Evolutionary conservation across 2,888 invertebrate genomes (phyloP).

Genomic region (Amphipoea lucens): DNA sequence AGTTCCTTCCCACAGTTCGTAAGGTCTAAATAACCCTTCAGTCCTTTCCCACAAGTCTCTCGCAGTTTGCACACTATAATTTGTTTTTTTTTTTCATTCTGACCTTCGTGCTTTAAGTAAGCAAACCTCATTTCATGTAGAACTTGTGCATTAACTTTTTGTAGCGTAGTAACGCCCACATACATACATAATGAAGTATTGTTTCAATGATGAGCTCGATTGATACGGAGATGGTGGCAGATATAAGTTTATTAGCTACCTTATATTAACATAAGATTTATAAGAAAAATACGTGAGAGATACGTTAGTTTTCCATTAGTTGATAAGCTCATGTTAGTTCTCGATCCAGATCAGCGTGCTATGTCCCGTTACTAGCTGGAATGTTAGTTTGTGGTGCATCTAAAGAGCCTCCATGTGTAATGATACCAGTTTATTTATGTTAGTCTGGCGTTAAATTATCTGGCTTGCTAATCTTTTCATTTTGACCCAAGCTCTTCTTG

Average conservation of each 20-base stretch:
- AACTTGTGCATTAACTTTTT: conserved; percentile 29
- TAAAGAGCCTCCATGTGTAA: neutral
- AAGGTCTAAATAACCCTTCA: neutral
- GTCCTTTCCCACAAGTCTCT: neutral
- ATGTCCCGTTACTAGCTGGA: conserved; percentile 9
- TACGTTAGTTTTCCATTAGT: conserved; percentile 6
- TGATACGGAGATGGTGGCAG: conserved; percentile 39
- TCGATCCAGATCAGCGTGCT: conserved; percentile 17
- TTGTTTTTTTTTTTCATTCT: neutral
- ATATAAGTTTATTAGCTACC: conserved; percentile 22
- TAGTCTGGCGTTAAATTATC: neutral
- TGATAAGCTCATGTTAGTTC: neutral
- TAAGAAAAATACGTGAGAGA: conserved; percentile 42
- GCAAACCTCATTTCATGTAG: conserved; percentile 3
- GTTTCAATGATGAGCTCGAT: conserved; percentile 54
- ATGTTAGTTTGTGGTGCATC: conserved; percentile 18
- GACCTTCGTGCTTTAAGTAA: neutral
- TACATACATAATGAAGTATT: conserved; percentile 64
- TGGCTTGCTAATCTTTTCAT: neutral
- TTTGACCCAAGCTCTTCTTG: neutral
- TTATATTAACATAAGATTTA: conserved; percentile 3
- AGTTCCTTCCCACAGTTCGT: neutral
- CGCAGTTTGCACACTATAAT: neutral
- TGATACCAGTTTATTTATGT: neutral
- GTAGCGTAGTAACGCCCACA: conserved; percentile 39